Evolutionary conservation across 1,140 invertebrate genomes (phyloP).

Genomic region (Diorhabda carinulata): DNA sequence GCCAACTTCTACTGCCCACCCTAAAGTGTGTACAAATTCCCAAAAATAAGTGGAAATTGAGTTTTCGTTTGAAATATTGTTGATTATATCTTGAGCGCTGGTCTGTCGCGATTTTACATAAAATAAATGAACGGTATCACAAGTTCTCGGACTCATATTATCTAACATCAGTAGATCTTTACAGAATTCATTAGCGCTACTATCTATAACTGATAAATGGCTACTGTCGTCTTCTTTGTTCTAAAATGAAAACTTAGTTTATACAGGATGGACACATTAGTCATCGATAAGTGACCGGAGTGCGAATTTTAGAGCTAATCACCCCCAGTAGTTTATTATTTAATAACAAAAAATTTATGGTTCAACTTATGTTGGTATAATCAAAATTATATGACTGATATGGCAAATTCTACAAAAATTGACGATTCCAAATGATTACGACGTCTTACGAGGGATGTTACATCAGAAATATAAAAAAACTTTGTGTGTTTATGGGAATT

Average conservation of each 20-base stretch:
- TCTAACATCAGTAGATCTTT: conserved; percentile 74
- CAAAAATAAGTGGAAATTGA: conserved; percentile 69
- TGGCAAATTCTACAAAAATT: no score
- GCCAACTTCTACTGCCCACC: conserved; percentile 78
- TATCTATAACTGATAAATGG: conserved; percentile 76
- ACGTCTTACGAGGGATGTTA: no score
- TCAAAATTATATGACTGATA: no score
- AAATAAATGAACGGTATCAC: conserved; percentile 92
- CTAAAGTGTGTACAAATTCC: conserved; percentile 77
- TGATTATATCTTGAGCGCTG: conserved; percentile 71
- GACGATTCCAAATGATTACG: no score
- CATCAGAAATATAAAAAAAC: no score
- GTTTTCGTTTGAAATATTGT: conserved; percentile 57
- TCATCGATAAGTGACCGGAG: conserved; percentile 7
- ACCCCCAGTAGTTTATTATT: no score
- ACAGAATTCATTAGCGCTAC: conserved; percentile 65
- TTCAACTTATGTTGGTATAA: no score
- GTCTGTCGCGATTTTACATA: conserved; percentile 87
- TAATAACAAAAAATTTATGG: no score
- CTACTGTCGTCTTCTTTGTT: conserved; percentile 25
- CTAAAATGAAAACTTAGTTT: background rate
- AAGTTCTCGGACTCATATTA: conserved; percentile 75
- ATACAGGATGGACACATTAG: background rate
- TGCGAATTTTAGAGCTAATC: background rate
- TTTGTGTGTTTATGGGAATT: no score